Percentiles rank a stretch among this genome's conserved stretches.
Evolutionary conservation across 2,797 vertebrate genomes (phyloP).

Genomic region (Naso thynnoides): DNA sequence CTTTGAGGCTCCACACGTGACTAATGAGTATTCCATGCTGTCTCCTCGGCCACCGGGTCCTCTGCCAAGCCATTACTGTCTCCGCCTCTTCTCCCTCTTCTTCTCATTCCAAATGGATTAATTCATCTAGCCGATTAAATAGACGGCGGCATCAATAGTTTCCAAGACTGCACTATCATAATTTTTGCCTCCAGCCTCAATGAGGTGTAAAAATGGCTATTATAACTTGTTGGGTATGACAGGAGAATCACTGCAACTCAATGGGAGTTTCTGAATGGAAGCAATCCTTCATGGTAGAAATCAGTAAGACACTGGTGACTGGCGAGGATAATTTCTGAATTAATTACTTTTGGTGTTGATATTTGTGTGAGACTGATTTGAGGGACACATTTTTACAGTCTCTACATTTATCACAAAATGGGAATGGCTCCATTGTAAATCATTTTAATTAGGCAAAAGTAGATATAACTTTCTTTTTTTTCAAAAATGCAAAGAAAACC

Average conservation of each 20-base stretch:
- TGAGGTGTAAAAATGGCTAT: constrained; percentile 62
- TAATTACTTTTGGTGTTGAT: constrained; percentile 50
- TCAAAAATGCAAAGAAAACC: neutral
- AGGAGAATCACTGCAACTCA: constrained; percentile 35
- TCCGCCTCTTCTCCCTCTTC: constrained; percentile 28
- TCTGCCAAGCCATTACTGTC: constrained; percentile 57
- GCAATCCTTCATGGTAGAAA: constrained; percentile 32
- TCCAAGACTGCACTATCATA: constrained; percentile 47
- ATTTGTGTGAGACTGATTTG: constrained; percentile 28
- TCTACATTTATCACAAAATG: constrained; percentile 34
- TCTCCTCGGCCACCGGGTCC: constrained; percentile 33
- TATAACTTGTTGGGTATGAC: constrained; percentile 51
- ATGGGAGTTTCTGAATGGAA: constrained; percentile 43
- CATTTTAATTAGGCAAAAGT: constrained; percentile 14
- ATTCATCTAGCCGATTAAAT: constrained; percentile 65
- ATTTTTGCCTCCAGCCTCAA: constrained; percentile 55
- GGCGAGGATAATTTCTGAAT: constrained; percentile 38
- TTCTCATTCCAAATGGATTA: constrained; percentile 63
- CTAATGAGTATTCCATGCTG: constrained; percentile 58
- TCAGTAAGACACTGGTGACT: constrained; percentile 17
- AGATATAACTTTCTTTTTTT: constrained; percentile 7
- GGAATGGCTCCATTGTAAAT: constrained; percentile 35
- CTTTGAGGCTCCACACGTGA: constrained; percentile 37
- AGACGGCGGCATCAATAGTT: constrained; percentile 65
- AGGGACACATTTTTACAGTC: constrained; percentile 21